Percentiles rank a stretch among this genome's conserved stretches.
phyloP scores from a whole-genome alignment of 2,113 vertebrate species.

The Lagopus muta region DNA sequence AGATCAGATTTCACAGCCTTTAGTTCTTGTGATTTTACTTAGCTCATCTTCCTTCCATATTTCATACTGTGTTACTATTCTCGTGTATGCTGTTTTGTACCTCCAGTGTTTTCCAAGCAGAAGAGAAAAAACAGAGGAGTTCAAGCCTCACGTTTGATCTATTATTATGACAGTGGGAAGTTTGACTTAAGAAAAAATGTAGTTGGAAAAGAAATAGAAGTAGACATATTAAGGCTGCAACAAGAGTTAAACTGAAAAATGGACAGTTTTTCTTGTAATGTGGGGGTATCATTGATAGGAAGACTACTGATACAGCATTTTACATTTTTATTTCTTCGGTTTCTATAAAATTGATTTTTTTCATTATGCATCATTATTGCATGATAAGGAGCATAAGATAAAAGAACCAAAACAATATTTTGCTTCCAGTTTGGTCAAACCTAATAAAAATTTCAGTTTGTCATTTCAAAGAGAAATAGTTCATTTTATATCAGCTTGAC shows the following conservation, averaged over 20 bases:
- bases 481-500: slow-evolving; percentile 2
- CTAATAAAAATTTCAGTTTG: slow-evolving; percentile 23
- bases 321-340: background rate
- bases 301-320: background rate
- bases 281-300: background rate
- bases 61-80: background rate
- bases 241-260: background rate
- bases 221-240: background rate
- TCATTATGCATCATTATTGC: background rate
- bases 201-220: background rate
- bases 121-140: background rate
- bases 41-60: background rate
- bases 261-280: background rate
- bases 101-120: background rate
- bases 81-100: background rate
- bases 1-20: background rate
- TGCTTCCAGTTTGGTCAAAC: background rate
- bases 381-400: background rate
- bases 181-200: background rate
- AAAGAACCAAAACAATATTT: background rate
- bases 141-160: background rate
- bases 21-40: background rate
- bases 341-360: background rate
- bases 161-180: background rate
- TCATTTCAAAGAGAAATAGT: background rate